Evolutionary conservation across 2,113 vertebrate species (phyloP).

Genomic region (Canis aureus): DNA sequence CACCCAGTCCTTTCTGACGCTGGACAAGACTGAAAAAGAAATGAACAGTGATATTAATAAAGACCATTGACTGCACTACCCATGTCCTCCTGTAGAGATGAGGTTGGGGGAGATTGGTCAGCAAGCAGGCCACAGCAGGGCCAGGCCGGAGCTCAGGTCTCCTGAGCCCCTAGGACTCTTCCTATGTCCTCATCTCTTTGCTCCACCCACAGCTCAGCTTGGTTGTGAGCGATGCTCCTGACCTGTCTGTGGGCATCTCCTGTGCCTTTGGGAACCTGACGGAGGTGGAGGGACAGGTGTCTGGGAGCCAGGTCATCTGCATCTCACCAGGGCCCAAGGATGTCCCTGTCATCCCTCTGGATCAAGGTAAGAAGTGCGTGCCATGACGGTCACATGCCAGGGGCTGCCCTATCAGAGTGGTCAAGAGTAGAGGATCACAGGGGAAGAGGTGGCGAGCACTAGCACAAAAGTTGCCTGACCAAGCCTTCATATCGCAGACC

Average conservation of each 20-base stretch:
- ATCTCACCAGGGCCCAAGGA: conserved; percentile 95
- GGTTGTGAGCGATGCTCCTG: conserved; percentile 94
- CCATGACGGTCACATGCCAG: rapidly evolving
- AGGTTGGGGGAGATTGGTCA: neutral
- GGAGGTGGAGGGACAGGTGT: conserved; percentile 95
- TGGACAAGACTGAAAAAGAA: conserved; percentile 4
- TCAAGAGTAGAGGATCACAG: neutral
- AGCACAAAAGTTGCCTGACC: neutral
- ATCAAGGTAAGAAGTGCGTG: conserved; percentile 91
- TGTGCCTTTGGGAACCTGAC: conserved; percentile 98
- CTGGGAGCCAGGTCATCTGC: conserved; percentile 94
- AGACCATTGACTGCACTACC: neutral
- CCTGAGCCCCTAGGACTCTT: neutral
- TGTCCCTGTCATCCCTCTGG: conserved; percentile 94
- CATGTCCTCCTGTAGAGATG: neutral
- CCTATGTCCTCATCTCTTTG: rapidly evolving
- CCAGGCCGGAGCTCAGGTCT: neutral
- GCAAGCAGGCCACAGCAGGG: neutral
- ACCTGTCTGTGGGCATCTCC: conserved; percentile 93
- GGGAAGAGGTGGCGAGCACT: neutral
- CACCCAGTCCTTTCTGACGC: neutral
- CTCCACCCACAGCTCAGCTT: conserved; percentile 92
- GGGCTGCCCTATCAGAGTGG: neutral
- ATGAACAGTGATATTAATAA: neutral
- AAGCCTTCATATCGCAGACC: neutral